Conservation (phyloP, 35 echinoderm and acorn worm genomes). For the Lytechinus variegatus region DNA sequence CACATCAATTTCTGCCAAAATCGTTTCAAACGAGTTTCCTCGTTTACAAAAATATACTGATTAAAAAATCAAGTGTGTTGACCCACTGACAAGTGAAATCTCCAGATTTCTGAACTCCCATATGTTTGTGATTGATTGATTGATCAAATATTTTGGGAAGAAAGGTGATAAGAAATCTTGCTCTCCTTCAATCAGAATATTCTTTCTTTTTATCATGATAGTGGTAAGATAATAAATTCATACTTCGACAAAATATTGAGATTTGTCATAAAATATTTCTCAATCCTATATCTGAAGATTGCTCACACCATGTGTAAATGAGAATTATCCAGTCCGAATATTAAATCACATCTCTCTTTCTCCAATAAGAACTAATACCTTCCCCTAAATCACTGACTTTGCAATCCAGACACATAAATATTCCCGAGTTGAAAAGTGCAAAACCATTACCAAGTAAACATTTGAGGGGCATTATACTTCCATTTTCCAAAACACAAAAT, state of each 20-base stretch:
- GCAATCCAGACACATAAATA: neutral
- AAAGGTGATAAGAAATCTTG: no score
- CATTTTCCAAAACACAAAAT: neutral
- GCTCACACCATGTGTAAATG: neutral
- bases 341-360: neutral
- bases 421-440: neutral
- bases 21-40: neutral
- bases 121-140: no score
- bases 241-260: no score
- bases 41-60: no score
- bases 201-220: no score
- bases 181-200: no score
- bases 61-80: no score
- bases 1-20: no score
- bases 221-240: no score
- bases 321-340: neutral
- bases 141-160: no score
- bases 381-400: neutral
- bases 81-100: no score
- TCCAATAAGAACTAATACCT: neutral
- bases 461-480: neutral
- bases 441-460: neutral
- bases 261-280: neutral
- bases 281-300: neutral
- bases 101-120: no score